Base-by-base conservation (phyloP, 1,140 invertebrate species). In the Drosophila nikananu region DNA sequence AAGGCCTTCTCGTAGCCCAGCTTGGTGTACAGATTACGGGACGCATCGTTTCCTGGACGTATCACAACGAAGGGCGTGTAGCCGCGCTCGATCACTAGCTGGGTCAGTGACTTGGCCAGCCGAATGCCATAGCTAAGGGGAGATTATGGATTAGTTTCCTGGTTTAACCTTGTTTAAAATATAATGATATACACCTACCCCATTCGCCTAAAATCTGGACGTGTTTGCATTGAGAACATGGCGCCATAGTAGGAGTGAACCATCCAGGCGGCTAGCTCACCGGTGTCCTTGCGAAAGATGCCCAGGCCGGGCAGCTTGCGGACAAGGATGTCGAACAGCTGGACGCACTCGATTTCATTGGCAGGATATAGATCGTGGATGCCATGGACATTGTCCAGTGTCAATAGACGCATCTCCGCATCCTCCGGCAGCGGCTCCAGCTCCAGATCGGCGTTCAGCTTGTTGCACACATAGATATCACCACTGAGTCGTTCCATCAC, bases 221-320 rank as follows among this genome's bases (percentile, higher is more conserved):
- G 95, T 58, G 97, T 97, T 93, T 97, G 96, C 97, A 97, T 97
- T n/a, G 96, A 97, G 93, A 97, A 97, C 97, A 97, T 97, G 46
- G 97, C 97, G 23, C 97, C 97, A 92, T 97, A 97, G 93, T 97
- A 97, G 5, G 96, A 97, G 83, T 97, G 96, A 32, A 97, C 96
- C 96, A 97, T 97, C 96, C 96, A 97, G 9, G 96, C 96, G 9
- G 96, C 96, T 25, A 97, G 92, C 74, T 95, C 94, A 30, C 95
- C 95, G 39, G 93, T 93, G 49, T 93, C 93, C 66, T 94, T 94
- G 8, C 95, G 95, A 92, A 97, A 97, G 62, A 97, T 95, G 13
- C 97, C 97, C 83, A 96, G 96, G 15, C 96, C 96, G 12, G 96
- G 96, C 59, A 97, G 93, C 76, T 95, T 95, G 51, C 94, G 94